Percentiles rank a stretch among this genome's conserved stretches.
Conservation (phyloP, 2,888 invertebrate species). For the Iselma pallidipennis region DNA sequence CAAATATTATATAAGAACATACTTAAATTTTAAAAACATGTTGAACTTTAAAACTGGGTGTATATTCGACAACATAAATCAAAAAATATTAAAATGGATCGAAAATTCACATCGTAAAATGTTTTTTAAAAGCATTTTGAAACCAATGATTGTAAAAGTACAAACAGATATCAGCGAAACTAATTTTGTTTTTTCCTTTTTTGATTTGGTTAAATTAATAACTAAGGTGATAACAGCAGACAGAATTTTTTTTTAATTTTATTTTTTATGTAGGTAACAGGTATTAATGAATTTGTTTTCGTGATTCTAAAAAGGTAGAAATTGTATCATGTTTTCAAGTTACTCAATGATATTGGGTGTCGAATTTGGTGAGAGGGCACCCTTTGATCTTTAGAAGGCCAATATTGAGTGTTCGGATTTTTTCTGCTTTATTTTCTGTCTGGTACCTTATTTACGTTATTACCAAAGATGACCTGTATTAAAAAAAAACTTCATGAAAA, state of each 20-base stretch:
- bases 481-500: constrained; percentile 31
- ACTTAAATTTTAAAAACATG: constrained; percentile 33
- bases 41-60: constrained; percentile 41
- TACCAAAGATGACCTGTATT: constrained; percentile 36
- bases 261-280: not conserved
- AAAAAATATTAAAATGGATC: constrained; percentile 35
- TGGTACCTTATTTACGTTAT: constrained; percentile 26
- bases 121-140: constrained; percentile 34
- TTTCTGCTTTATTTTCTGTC: constrained; percentile 37
- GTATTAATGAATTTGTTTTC: not conserved
- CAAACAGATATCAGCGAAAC: constrained; percentile 10
- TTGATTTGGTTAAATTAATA: not conserved
- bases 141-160: constrained; percentile 32
- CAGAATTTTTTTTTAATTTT: not conserved
- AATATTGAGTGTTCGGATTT: constrained; percentile 29
- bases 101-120: constrained; percentile 24
- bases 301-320: not conserved
- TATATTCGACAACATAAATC: constrained; percentile 35
- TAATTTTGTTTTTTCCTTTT: not conserved
- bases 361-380: constrained; percentile 13
- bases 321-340: not conserved
- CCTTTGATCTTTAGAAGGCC: constrained; percentile 35
- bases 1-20: constrained; percentile 34
- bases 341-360: not conserved
- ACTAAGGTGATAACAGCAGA: not conserved